Evolutionary conservation across 1,140 invertebrate genomes (phyloP), one percentile per base, ranked within the genome.

Genomic region (Lepidurus arcticus): DNA sequence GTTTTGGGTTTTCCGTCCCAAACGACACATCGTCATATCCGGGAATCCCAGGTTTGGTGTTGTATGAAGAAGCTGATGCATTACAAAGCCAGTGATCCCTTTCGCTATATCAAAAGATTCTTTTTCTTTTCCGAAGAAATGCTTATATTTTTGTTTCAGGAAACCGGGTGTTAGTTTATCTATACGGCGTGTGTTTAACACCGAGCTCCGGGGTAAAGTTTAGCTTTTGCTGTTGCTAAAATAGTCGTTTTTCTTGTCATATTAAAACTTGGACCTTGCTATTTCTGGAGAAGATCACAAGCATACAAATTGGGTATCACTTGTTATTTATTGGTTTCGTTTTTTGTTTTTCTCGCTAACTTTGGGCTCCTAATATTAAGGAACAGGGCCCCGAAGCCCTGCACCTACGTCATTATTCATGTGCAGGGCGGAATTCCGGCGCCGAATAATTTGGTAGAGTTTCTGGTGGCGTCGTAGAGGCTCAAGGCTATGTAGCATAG

Each of bases 101-200:
- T 65, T 65, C 21, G 53, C 53, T 21, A 21, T 65, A 13, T 21
- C 1, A 4, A 7, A 13, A 16, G 3, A 4, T 47, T 47, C 16
- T 47, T 16, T 16, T 3, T 1, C 53, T 16, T 21, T 7, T 65
- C 53, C 21, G 7, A 21, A 16, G 21, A 21, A 7, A 65, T 13
- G 16, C 53, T n/a, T 13, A 65, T 65, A 65, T 65, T 65, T 65
- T 65, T 13, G 53, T 65, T 65, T 21, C 53, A 65, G 53, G 53
- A 65, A 65, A 65, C 21, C 21, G 53, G 53, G 53, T 65, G 53
- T 65, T 65, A 65, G 53, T 65, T 65, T 65, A 65, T 65, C 53
- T 65, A 65, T 65, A 65, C 16, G 53, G 53, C 53, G 53, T 65
- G 53, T 65, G 53, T 65, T 34, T 65, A 9, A 21, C 53, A 65